Conservation (phyloP, 2,113 vertebrate genomes). For the Heloderma charlesbogerti region DNA sequence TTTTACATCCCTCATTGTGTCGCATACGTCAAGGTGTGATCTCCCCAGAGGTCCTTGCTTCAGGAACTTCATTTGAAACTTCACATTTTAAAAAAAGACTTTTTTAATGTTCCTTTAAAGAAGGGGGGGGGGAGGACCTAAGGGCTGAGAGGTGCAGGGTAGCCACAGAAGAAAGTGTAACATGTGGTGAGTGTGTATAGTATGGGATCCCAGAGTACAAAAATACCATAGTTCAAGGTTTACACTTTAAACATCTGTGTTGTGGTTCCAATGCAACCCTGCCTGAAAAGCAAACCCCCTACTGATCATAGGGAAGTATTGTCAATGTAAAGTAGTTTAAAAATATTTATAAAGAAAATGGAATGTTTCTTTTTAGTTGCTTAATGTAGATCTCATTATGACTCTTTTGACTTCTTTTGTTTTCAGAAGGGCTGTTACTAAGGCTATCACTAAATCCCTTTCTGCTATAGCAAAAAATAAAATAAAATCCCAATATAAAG, state of each 20-base stretch:
- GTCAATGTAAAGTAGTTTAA: not conserved
- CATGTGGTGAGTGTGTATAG: not conserved
- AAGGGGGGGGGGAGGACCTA: too few relatives aligned
- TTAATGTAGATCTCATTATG: slow-evolving; percentile 21
- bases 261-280: not conserved
- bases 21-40: not conserved
- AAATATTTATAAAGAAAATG: not conserved
- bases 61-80: not conserved
- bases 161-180: not conserved
- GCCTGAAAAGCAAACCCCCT: slow-evolving; percentile 1
- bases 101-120: not conserved
- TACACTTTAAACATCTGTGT: not conserved
- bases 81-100: not conserved
- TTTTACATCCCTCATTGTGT: too few relatives aligned
- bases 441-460: slow-evolving; percentile 41
- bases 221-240: not conserved
- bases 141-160: too few relatives aligned
- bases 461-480: slow-evolving; percentile 59
- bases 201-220: not conserved
- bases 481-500: slow-evolving; percentile 66
- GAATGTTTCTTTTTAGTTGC: not conserved
- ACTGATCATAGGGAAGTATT: not conserved
- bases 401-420: slow-evolving; percentile 43
- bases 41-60: not conserved
- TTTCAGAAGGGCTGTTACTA: slow-evolving; percentile 56